phyloP scores from a whole-genome alignment of 1,140 invertebrate species.

The Goniozus legneri region DNA sequence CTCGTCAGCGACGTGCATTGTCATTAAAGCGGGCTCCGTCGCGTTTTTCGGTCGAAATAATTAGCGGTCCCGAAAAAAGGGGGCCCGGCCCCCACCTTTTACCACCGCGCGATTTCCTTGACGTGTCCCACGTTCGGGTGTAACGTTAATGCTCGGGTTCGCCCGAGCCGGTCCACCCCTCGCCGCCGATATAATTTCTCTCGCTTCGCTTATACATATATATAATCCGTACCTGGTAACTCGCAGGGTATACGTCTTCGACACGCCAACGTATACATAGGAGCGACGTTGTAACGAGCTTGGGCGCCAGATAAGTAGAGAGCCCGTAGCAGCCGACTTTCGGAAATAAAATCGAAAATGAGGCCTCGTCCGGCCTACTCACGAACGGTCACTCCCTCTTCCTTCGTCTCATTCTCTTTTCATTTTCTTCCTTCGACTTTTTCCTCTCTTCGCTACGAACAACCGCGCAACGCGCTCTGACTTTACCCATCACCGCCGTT shows the following conservation, averaged over 20 bases:
- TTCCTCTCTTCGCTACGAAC: too few relatives aligned
- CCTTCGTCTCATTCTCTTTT: too few relatives aligned
- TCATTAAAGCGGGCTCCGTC: conserved; percentile 24
- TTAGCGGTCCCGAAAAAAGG: conserved; percentile 27
- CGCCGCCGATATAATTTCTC: too few relatives aligned
- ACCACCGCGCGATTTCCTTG: too few relatives aligned
- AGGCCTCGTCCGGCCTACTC: too few relatives aligned
- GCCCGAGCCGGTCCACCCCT: too few relatives aligned
- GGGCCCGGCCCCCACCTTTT: neutral
- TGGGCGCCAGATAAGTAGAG: conserved; percentile 43
- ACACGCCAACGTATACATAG: conserved; percentile 4
- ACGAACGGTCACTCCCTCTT: too few relatives aligned
- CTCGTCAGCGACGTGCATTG: conserved; percentile 20
- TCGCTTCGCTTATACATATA: neutral
- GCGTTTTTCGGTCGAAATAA: conserved; percentile 31
- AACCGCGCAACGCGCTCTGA: too few relatives aligned
- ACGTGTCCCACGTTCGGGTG: conserved; percentile 9
- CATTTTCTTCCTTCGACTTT: too few relatives aligned
- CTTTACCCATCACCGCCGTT: too few relatives aligned
- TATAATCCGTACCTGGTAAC: neutral
- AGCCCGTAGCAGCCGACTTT: conserved; percentile 14
- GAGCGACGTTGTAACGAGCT: conserved; percentile 22
- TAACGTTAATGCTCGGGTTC: conserved; percentile 33
- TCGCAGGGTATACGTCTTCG: too few relatives aligned
- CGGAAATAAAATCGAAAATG: conserved; percentile 22